A percentile compares a stretch with the other conserved stretches of the same genome.
These are phyloP conservation scores for Brachionus manjavacas DNA, from an alignment of 1,140 invertebrate genomes.

Conservation along the genomic window DNA sequence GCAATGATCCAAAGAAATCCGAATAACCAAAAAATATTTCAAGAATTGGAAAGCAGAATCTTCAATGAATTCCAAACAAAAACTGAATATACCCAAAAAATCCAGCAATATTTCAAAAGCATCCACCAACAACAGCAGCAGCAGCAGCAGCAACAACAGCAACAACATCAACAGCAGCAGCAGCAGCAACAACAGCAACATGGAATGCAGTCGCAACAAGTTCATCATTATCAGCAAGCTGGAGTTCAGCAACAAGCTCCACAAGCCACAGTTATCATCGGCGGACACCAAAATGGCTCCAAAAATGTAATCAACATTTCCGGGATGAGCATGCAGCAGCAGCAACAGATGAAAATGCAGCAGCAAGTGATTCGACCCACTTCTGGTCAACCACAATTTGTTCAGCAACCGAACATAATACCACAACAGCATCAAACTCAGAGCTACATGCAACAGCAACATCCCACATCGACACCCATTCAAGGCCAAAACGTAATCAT, in stretches of 20 bases:
- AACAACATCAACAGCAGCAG: not conserved
- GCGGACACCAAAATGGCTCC: not conserved
- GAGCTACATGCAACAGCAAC: not conserved
- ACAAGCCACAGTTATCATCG: not conserved
- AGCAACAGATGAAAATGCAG: constrained; percentile 11
- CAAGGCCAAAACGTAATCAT: constrained; percentile 16
- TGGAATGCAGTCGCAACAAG: not conserved
- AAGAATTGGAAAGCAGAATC: not conserved
- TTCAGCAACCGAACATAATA: not conserved
- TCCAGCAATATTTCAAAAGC: not conserved
- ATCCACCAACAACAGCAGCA: constrained; percentile 6
- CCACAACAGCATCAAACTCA: not conserved
- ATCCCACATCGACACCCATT: not conserved
- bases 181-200: not conserved
- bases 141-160: not conserved
- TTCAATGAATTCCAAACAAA: constrained; percentile 1
- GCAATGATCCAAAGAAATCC: not conserved
- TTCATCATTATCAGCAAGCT: not conserved
- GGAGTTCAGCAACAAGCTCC: not conserved
- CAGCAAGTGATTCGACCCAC: not conserved
- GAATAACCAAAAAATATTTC: not conserved
- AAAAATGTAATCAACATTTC: not conserved
- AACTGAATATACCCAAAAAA: constrained; percentile 9
- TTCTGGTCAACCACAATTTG: not conserved
- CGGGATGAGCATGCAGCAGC: not conserved